These are phyloP conservation scores for Rhadinocentrus ornatus DNA, from an alignment of 2,797 vertebrate genomes.

Conservation along the genomic window DNA sequence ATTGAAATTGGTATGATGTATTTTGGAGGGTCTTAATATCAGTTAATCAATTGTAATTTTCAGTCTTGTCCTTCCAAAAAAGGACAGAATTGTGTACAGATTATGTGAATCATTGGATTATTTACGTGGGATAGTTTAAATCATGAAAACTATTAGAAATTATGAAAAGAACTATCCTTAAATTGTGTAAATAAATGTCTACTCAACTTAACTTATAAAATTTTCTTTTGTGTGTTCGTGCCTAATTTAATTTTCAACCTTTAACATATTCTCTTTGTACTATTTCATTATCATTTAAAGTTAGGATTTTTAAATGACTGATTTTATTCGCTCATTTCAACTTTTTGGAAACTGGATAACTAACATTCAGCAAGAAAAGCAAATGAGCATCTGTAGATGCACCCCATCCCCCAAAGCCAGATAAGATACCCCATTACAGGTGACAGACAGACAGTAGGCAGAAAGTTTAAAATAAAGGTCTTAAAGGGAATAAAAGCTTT, in stretches of 20 bases:
- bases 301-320: background rate
- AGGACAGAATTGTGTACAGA: no score
- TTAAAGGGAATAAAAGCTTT: slow-evolving; percentile 83
- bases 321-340: background rate
- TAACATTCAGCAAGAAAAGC: background rate
- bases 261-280: background rate
- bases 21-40: no score
- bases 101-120: no score
- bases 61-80: no score
- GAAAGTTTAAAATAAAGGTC: slow-evolving; percentile 81
- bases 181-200: no score
- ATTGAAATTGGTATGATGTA: no score
- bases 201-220: background rate
- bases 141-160: no score
- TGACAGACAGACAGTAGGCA: slow-evolving; percentile 79
- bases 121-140: no score
- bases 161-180: no score
- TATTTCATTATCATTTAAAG: background rate
- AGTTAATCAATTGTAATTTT: no score
- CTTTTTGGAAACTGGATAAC: background rate
- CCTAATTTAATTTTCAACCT: background rate
- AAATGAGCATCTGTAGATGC: background rate
- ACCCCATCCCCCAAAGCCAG: slow-evolving; percentile 45
- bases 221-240: background rate
- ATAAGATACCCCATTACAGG: slow-evolving; percentile 69